Base-by-base conservation (phyloP, 2,113 vertebrate genomes). In the Calidris pygmaea region DNA sequence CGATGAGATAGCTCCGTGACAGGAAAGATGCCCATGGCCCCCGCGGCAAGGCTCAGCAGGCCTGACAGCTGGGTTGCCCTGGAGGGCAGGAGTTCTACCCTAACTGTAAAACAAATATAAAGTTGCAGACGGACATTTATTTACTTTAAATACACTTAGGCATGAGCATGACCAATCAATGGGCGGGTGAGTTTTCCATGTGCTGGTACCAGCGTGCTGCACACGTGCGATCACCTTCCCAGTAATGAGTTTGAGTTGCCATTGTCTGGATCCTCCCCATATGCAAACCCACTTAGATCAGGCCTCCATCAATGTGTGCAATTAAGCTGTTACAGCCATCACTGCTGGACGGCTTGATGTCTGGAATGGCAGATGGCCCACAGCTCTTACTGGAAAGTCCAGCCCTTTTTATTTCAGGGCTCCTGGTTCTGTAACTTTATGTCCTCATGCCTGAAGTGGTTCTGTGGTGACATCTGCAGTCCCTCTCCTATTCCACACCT, bases 201-300 rank as follows among this genome's bases (percentile, higher is more conserved):
- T 29, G 13, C 24, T 6, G 3, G 32, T 52, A 66, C 26, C 12
- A 20, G 12, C 0, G 1, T n/a, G 59, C 65, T 27, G 60, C 52
- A 34, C 50, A 34, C 0, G 0, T 70, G 45, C 41, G 24, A 27
- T 53, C 24, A 12, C 1, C 0, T 32, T 72, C 48, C n/a, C 22
- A 39, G 34, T 47, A 63, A 65, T 8, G 72, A 75, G 22, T 0
- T 91, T 8, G 72, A 75, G 22, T 0, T 91, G 56, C 8, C 6
- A 1, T 72, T 73, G 27, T 34, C 66, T 60, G 55, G 65, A 45
- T 83, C 50, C 45, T 95, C 82, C 34, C 58, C 43, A 12, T 59
- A 14, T 6, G 32, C 30, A 81, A 84, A 59, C 26, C 23, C 52
- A 6, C 37, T 66, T 56, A 80, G 55, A 83, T 41, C 17, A 86